These are phyloP conservation scores for Trachelipus rathkii DNA, from an alignment of 1,140 invertebrate species.

Conservation along the genomic window DNA sequence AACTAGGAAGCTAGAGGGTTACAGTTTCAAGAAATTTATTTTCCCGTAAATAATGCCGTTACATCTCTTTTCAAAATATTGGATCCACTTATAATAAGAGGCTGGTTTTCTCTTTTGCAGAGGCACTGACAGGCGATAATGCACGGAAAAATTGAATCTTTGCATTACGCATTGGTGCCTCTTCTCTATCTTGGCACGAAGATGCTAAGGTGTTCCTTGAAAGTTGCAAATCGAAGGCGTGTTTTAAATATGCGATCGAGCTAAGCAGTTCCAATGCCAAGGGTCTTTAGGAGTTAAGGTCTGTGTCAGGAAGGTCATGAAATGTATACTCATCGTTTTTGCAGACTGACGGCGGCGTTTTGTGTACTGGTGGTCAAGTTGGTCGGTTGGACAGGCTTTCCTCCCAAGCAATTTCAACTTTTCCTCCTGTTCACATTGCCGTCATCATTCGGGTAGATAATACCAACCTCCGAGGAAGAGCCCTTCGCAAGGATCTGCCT, in stretches of 20 bases:
- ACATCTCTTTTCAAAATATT: neutral
- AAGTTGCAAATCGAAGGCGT: constrained; percentile 21
- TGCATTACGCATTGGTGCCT: constrained; percentile 43
- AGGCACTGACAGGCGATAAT: constrained; percentile 43
- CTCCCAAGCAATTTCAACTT: neutral
- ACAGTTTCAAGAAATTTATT: too few species aligned
- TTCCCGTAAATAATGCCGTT: too few species aligned
- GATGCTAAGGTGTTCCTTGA: constrained; percentile 36
- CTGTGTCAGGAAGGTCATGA: constrained; percentile 33
- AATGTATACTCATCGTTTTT: constrained; percentile 8
- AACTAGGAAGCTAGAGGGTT: too few species aligned
- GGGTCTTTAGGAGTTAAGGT: constrained; percentile 36
- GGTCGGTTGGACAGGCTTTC: neutral
- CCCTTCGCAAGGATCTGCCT: neutral
- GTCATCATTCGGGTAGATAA: neutral
- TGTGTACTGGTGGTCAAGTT: too few species aligned
- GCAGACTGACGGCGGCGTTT: constrained; percentile 44
- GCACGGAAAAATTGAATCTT: constrained; percentile 41
- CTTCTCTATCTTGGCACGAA: constrained; percentile 38
- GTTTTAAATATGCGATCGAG: neutral
- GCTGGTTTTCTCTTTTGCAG: constrained; percentile 44
- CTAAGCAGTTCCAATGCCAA: constrained; percentile 24
- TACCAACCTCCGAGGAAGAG: neutral
- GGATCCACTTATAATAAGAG: constrained; percentile 42
- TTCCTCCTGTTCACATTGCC: neutral